Conservation (phyloP, 2,797 vertebrate species). For the Eulemur mongoz region DNA sequence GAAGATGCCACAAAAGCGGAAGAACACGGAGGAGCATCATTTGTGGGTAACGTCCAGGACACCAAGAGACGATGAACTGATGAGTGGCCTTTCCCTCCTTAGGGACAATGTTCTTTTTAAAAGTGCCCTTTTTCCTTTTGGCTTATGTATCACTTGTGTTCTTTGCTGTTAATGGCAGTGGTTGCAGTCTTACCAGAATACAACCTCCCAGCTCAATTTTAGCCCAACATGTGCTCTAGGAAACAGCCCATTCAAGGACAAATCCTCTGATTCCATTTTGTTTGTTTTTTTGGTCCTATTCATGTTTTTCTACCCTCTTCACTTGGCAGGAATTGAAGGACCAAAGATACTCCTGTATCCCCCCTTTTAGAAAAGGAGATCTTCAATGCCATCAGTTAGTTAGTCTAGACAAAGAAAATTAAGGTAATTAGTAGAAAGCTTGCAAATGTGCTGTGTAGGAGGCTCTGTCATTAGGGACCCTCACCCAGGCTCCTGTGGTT, state of each 20-base stretch:
- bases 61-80: background rate
- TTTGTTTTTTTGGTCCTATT: slow-evolving; percentile 52
- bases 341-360: slow-evolving; percentile 16
- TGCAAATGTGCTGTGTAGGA: slow-evolving; percentile 83
- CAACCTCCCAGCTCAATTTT: background rate
- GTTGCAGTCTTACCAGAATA: slow-evolving; percentile 54
- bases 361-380: slow-evolving; percentile 39
- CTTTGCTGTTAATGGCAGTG: slow-evolving; percentile 56
- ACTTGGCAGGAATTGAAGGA: slow-evolving; percentile 71
- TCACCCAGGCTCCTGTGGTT: slow-evolving; percentile 84
- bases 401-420: slow-evolving; percentile 85
- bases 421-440: slow-evolving; percentile 83
- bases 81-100: background rate
- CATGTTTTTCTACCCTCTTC: slow-evolving; percentile 60
- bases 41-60: no score
- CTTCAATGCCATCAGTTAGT: slow-evolving; percentile 77
- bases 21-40: background rate
- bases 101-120: background rate
- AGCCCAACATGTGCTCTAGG: slow-evolving; percentile 61
- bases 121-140: background rate
- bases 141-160: slow-evolving; percentile 66
- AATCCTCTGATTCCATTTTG: slow-evolving; percentile 58
- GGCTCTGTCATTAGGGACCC: slow-evolving; percentile 82
- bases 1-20: background rate
- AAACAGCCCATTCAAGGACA: slow-evolving; percentile 75